Conservation (phyloP, 2,888 invertebrate species). For the Cryptus armator region DNA sequence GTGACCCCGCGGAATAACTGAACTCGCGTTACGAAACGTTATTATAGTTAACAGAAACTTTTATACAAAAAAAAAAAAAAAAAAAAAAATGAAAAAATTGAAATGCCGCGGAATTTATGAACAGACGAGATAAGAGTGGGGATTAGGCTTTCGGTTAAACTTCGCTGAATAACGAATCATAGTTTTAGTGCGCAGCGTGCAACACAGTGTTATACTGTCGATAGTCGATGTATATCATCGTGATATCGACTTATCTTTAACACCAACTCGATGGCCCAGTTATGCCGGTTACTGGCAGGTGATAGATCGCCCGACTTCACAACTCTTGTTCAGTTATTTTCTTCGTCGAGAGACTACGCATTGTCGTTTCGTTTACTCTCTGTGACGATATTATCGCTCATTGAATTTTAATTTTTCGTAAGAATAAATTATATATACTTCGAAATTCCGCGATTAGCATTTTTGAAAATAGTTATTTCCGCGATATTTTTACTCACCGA, state of each 20-base stretch:
- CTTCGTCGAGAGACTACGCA: neutral
- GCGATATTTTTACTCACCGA: too few relatives aligned
- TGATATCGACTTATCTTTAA: conserved; percentile 64
- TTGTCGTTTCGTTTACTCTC: neutral
- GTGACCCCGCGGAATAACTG: neutral
- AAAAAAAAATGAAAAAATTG: neutral
- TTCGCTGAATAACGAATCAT: neutral
- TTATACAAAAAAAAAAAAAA: neutral
- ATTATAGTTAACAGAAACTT: neutral
- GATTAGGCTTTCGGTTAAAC: neutral
- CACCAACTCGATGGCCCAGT: conserved; percentile 56
- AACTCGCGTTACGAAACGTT: neutral
- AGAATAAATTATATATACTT: neutral
- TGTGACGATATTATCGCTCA: neutral
- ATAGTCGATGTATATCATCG: conserved; percentile 59
- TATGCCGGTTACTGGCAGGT: conserved; percentile 25
- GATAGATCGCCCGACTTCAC: conserved; percentile 4
- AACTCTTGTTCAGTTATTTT: conserved; percentile 8
- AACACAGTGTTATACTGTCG: neutral
- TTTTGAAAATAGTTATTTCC: too few relatives aligned
- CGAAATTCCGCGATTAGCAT: too few relatives aligned
- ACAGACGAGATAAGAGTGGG: neutral
- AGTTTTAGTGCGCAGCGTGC: neutral
- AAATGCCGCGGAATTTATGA: neutral
- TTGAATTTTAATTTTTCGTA: neutral